Percentiles rank a stretch among this genome's conserved stretches.
phyloP scores from a whole-genome alignment of 2,888 invertebrate species.

The Meloe dianella region DNA sequence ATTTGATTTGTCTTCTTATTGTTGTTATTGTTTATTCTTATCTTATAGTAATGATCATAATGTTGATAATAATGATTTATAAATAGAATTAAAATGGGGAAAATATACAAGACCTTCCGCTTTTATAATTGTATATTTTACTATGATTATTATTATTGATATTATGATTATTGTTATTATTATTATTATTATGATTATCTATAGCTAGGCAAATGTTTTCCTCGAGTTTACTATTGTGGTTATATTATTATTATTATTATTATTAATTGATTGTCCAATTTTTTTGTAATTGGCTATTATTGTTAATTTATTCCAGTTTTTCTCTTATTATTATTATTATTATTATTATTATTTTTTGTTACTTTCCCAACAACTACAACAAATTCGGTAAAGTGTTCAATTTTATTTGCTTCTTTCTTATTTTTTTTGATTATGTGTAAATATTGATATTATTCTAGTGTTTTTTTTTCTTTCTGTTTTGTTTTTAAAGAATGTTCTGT shows the following conservation, averaged over 20 bases:
- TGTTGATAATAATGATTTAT: neutral
- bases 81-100: neutral
- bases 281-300: conserved; percentile 5
- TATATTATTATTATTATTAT: conserved; percentile 14
- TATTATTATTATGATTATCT: neutral
- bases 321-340: neutral
- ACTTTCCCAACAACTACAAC: no score
- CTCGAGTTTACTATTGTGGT: conserved; percentile 1
- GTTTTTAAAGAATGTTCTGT: no score
- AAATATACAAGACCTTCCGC: neutral
- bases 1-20: neutral
- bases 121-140: conserved; percentile 2
- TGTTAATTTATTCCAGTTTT: conserved; percentile 9
- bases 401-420: neutral
- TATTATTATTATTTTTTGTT: neutral
- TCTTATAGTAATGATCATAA: neutral
- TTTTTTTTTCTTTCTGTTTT: no score
- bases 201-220: neutral
- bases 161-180: neutral
- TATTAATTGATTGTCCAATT: neutral
- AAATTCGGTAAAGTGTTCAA: neutral
- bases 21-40: neutral
- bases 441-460: no score
- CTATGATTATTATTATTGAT: neutral
- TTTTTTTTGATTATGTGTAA: neutral